Conservation (phyloP, 2,888 invertebrate genomes). For the Tenodera sinensis region DNA sequence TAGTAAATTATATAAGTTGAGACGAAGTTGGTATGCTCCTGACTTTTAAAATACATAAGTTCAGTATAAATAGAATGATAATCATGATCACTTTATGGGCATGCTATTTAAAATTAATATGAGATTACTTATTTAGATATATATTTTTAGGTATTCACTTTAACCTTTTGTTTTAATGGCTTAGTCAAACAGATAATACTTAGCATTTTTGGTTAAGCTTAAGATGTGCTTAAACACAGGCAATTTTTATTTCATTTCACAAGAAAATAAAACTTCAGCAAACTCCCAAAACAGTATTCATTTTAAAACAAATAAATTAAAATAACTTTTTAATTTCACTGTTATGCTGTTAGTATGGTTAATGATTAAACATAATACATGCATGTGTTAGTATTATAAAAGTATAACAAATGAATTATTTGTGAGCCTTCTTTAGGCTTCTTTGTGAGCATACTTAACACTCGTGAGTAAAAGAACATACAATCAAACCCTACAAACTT, state of each 20-base stretch:
- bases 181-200: background rate
- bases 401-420: background rate
- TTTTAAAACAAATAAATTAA: background rate
- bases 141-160: background rate
- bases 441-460: no score
- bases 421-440: no score
- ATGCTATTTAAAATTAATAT: no score
- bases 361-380: background rate
- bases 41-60: no score
- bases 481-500: no score
- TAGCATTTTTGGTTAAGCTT: background rate
- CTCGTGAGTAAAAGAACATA: no score
- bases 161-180: background rate
- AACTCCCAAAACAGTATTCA: background rate
- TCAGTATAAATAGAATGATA: no score
- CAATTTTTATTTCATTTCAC: background rate
- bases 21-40: no score
- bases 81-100: no score
- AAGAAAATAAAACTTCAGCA: background rate
- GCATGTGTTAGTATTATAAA: background rate
- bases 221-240: slow-evolving; percentile 14
- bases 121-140: no score
- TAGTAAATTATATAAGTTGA: no score
- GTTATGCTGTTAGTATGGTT: background rate
- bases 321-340: background rate